Base-by-base conservation (phyloP, 2,888 invertebrate genomes). In the Acleris literana region DNA sequence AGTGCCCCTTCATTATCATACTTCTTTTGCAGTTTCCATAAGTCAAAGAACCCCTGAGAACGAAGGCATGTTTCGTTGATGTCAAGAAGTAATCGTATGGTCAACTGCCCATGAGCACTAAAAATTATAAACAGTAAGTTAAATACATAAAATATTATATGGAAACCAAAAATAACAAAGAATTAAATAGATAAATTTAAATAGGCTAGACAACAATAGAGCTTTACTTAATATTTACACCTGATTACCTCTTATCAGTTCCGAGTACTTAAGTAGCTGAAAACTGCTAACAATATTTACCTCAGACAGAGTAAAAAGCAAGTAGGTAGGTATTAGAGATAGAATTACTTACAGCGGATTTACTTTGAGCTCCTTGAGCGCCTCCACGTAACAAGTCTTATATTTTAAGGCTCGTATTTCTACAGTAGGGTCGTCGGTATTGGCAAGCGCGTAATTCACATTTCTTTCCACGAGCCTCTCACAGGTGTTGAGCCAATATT, bases 401-500 rank as follows among this genome's bases (percentile, higher is more conserved):
- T 98, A 97, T 79, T 95, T 94, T 66, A 95, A 93, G 5, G 98
- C 98, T 81, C 98, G 93, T 75, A 95, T 95, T 76, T 94, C 94
- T 9, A 97, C 97, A 58, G 96, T 96, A 22, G 94, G 93, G 77
- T 96, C 95, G 70, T 95, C 94, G 13, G 95, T 95, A 80, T 97
- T 97, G 56, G 94, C 92, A 58, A 96, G 94, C 1, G 99, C 99
- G 85, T 96, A 96, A 71, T 94, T 94, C 25, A 97, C 95, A 90
- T 97, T 97, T 91, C 97, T 97, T 73, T 96, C 95, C 17, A 97
- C 95, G 75, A 97, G 95, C 72, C 95, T 96, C 83, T 97, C 96
- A 82, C 99, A 97, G 85, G 98, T 98, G 70, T 95, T 94, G 55
- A 99, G 94, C 99, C 99, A 99, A 87, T 99, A 99, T 73, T 93